Percentiles rank a stretch among this genome's conserved stretches.
These are phyloP conservation scores for Poeciliopsis prolifica DNA, from an alignment of 2,113 vertebrate species.

Conservation along the genomic window DNA sequence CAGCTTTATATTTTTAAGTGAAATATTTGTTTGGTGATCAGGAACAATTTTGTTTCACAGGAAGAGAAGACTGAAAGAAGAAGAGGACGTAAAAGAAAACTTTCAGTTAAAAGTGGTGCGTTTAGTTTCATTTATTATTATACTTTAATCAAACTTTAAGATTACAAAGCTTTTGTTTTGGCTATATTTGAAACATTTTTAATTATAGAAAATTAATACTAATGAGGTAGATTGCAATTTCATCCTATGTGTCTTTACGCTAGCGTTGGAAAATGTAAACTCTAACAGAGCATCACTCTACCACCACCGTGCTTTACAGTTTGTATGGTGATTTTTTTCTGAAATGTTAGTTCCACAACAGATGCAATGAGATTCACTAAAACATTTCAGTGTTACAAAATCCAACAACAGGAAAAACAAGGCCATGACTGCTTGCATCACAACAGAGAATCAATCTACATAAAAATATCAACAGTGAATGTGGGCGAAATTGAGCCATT, in stretches of 20 bases:
- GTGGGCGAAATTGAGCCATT: background rate
- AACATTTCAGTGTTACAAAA: background rate
- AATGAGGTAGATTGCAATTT: too few relatives aligned
- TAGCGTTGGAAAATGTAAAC: too few relatives aligned
- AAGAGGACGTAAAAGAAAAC: conserved; percentile 59
- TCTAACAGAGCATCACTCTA: too few relatives aligned
- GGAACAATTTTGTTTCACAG: conserved; percentile 42
- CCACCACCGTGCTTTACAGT: too few relatives aligned
- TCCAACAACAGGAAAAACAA: background rate
- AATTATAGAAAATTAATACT: too few relatives aligned
- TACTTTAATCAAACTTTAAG: background rate
- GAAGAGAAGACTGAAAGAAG: conserved; percentile 61
- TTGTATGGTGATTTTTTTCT: too few relatives aligned
- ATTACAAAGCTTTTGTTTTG: background rate
- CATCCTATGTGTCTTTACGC: too few relatives aligned
- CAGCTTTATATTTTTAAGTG: background rate
- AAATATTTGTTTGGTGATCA: background rate
- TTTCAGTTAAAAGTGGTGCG: conserved; percentile 53
- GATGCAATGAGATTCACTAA: background rate
- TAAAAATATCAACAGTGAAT: background rate
- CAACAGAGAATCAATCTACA: background rate
- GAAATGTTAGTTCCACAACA: too few relatives aligned
- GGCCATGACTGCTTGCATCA: background rate
- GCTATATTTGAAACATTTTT: background rate
- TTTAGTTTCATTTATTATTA: background rate